phyloP scores from a whole-genome alignment of 2,113 vertebrate species.

The Siniperca chuatsi region DNA sequence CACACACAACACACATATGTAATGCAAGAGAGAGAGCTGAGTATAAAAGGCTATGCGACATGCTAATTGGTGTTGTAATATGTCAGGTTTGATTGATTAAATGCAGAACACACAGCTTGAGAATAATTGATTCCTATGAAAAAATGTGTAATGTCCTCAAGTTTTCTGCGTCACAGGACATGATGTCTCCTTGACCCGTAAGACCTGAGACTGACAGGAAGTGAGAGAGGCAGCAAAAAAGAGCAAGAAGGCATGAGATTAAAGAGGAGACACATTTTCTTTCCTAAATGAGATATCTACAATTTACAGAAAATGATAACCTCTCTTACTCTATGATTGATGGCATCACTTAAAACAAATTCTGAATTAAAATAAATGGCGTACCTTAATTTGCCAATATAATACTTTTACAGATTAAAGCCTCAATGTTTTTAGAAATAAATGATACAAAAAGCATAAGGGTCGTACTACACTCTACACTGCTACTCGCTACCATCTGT shows the following conservation, averaged over 20 bases:
- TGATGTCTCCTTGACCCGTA: conserved; percentile 32
- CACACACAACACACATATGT: neutral
- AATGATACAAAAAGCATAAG: neutral
- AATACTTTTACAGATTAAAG: neutral
- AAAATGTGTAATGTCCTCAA: conserved; percentile 38
- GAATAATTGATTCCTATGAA: conserved; percentile 34
- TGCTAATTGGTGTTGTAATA: conserved; percentile 30
- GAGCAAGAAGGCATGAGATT: neutral
- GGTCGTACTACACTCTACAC: too few species aligned
- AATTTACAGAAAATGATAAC: conserved; percentile 4
- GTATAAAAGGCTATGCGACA: neutral
- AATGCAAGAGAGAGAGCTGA: neutral
- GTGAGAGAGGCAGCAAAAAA: neutral
- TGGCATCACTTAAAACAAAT: conserved; percentile 4
- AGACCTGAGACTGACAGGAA: neutral
- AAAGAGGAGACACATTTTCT: conserved; percentile 2
- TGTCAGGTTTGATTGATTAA: conserved; percentile 59
- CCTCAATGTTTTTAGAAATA: neutral
- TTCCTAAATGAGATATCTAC: conserved; percentile 2
- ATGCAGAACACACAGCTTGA: neutral
- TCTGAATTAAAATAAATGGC: neutral
- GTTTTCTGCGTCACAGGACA: neutral
- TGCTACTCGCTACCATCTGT: conserved; percentile 2
- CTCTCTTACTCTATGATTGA: neutral
- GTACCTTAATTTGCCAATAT: neutral